A percentile compares a stretch with the other conserved stretches of the same genome.
phyloP scores from a whole-genome alignment of 2,113 vertebrate species.

The Lepisosteus oculatus region DNA sequence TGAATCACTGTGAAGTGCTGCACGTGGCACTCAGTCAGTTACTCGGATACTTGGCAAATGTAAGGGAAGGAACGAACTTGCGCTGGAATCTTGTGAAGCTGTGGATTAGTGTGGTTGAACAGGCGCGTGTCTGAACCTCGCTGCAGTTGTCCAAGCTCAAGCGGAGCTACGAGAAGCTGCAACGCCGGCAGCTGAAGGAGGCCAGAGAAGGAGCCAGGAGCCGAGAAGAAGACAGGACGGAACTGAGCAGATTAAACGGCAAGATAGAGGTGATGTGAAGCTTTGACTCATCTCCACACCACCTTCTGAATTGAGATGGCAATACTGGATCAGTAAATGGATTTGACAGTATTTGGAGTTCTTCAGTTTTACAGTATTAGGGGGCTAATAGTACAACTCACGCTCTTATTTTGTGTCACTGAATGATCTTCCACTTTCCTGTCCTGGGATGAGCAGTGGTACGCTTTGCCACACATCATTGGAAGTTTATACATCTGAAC shows the following conservation, averaged over 20 bases:
- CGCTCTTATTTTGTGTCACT: too few species aligned
- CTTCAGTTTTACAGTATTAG: too few species aligned
- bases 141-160: constrained; percentile 80
- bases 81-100: constrained; percentile 23
- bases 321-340: too few species aligned
- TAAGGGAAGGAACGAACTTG: constrained; percentile 23
- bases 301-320: background rate
- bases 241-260: constrained; percentile 65
- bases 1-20: too few species aligned
- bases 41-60: background rate
- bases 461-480: too few species aligned
- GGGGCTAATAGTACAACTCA: too few species aligned
- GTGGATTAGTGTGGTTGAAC: constrained; percentile 19
- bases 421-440: too few species aligned
- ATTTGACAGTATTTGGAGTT: too few species aligned
- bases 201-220: constrained; percentile 54
- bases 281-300: background rate
- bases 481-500: too few species aligned
- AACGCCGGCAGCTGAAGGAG: constrained; percentile 76
- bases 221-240: constrained; percentile 60
- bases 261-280: constrained; percentile 72
- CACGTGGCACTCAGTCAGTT: too few species aligned
- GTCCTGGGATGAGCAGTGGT: too few species aligned
- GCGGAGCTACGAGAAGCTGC: constrained; percentile 88
- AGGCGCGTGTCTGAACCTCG: background rate